A percentile compares a stretch with the other conserved stretches of the same genome.
Conservation (phyloP, 2,113 vertebrate genomes). For the Turdus rufiventris region DNA sequence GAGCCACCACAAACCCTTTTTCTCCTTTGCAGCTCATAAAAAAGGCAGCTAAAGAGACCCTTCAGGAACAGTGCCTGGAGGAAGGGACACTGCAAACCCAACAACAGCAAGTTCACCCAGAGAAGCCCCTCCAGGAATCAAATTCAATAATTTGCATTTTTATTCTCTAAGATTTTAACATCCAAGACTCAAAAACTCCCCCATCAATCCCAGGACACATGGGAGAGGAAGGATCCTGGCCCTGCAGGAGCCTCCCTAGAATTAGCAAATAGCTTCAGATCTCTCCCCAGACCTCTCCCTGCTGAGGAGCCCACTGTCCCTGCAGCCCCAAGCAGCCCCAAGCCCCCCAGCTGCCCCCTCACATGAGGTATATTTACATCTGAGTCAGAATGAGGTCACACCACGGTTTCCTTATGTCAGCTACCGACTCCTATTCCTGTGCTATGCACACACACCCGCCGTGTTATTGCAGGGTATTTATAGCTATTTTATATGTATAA, state of each 20-base stretch:
- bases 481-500: constrained; percentile 33
- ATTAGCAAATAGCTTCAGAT: neutral
- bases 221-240: neutral
- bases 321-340: neutral
- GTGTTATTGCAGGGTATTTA: constrained; percentile 61
- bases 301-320: neutral
- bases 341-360: neutral
- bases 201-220: neutral
- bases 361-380: neutral
- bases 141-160: neutral
- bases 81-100: neutral
- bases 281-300: neutral
- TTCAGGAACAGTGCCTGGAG: fast-evolving
- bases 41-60: neutral
- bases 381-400: constrained; percentile 61
- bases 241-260: neutral
- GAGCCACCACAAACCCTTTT: neutral
- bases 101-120: neutral
- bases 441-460: neutral
- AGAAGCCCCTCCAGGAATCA: neutral
- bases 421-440: constrained; percentile 46
- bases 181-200: neutral
- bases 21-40: neutral
- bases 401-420: constrained; percentile 38
- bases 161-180: neutral